Evolutionary conservation across 2,888 invertebrate species (phyloP).

Genomic region (Cryptocephalus primarius): DNA sequence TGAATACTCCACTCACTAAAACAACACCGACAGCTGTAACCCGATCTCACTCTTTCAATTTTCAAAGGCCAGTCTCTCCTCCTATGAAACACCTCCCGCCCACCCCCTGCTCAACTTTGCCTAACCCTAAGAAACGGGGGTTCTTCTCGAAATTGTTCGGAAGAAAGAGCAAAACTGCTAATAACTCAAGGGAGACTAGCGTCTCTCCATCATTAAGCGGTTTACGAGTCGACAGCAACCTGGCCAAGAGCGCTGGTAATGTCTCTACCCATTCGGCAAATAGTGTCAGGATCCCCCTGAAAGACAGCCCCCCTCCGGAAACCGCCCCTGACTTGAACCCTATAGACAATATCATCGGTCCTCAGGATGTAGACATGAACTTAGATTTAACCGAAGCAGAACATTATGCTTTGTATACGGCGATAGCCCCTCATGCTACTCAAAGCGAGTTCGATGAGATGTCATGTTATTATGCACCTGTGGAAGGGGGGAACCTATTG

Average conservation of each 20-base stretch:
- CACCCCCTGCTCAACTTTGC: slow-evolving; percentile 33
- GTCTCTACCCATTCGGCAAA: slow-evolving; percentile 22
- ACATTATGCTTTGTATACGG: slow-evolving; percentile 78
- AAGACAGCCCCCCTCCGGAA: slow-evolving; percentile 36
- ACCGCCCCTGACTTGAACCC: slow-evolving; percentile 1
- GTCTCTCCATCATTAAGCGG: slow-evolving; percentile 16
- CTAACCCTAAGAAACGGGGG: slow-evolving; percentile 49
- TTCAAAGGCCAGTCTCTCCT: slow-evolving; percentile 26
- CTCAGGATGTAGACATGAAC: slow-evolving; percentile 32
- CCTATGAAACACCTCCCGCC: slow-evolving; percentile 36
- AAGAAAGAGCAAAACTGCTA: slow-evolving; percentile 40
- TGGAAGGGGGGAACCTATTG: slow-evolving; percentile 66
- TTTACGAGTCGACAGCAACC: slow-evolving; percentile 12
- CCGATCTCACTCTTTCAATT: slow-evolving; percentile 28
- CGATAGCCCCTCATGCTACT: slow-evolving; percentile 76
- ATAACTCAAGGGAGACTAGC: slow-evolving; percentile 26
- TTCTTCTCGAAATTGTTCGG: slow-evolving; percentile 55
- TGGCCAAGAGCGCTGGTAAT: slow-evolving; percentile 34
- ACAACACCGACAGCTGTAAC: slow-evolving; percentile 14
- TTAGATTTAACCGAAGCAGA: slow-evolving; percentile 77
- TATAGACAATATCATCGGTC: slow-evolving; percentile 9
- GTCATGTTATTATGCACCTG: slow-evolving; percentile 76
- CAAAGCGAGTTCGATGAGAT: slow-evolving; percentile 81
- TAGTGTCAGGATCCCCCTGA: slow-evolving; percentile 53
- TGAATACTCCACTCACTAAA: no score